Percentiles rank a stretch among this genome's conserved stretches.
Conservation (phyloP, 2,113 vertebrate species). For the Alaudala cheleensis region DNA sequence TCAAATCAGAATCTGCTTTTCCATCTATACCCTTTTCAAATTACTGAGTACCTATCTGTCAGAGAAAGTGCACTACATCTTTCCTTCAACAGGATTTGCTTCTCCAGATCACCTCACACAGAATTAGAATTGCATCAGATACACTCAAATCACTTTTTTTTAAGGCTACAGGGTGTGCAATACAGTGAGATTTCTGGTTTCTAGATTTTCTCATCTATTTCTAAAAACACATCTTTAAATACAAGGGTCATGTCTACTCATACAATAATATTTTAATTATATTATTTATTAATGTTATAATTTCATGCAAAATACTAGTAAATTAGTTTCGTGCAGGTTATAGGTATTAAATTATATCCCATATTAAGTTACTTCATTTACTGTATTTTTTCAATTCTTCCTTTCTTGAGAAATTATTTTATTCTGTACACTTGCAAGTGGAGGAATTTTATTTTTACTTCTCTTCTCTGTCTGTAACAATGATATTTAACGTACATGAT, state of each 20-base stretch:
- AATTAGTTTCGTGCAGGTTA: neutral
- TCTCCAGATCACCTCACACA: neutral
- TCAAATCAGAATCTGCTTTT: neutral
- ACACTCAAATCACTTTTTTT: neutral
- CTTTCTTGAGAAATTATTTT: neutral
- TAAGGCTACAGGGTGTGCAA: rapidly evolving
- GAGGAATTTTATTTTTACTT: neutral
- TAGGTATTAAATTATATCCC: neutral
- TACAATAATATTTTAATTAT: neutral
- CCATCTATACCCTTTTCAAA: neutral
- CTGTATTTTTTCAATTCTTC: neutral
- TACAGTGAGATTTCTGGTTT: neutral
- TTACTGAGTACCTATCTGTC: neutral
- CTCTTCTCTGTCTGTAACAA: neutral
- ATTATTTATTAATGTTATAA: neutral
- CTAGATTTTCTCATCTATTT: neutral
- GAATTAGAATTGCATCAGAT: neutral
- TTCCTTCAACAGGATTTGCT: neutral
- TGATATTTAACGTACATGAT: neutral
- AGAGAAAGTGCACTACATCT: neutral
- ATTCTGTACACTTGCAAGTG: neutral
- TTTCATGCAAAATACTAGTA: neutral
- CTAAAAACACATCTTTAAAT: neutral
- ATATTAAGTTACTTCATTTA: neutral
- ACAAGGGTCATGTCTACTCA: neutral